Evolutionary conservation across 2,113 vertebrate genomes (phyloP), one percentile per base, ranked within the genome.

Genomic region (Himantopus leucocephalus): DNA sequence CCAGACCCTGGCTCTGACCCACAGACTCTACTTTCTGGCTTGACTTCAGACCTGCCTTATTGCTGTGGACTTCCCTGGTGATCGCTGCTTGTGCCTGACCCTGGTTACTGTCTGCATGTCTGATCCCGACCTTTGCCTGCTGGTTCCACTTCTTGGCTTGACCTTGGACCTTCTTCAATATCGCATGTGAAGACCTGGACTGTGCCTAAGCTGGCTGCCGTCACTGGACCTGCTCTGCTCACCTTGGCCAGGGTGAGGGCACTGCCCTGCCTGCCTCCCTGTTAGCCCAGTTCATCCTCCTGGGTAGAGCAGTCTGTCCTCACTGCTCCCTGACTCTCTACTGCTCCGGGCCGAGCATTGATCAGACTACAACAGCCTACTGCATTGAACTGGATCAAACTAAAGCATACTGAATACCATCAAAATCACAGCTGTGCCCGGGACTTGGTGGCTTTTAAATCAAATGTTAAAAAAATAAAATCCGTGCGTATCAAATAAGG

Each of bases 241-340:
- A 5, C 41, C 55, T 37, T 21, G 48, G 35, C 35, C 55, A 39
- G 55, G 3, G 14, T 10, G 55, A n/a, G 35, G 27, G 17, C 23
- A 7, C 35, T 50, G 60, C 68, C 26, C 22, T 60, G 47, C 41
- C 30, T 62, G 37, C 19, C 14, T 21, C 26, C 47, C 37, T 22
- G 9, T 21, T 30, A 58, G 43, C 41, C 22, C 34, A 72, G 26
- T n/a, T 34, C 37, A 14, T 21, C 29, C 14, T 39, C 13, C 41
- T 20, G 5, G 47, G 27, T 2, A 11, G 43, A 45, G 21, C 43
- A 52, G 37, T 32, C 41, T 30, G 53, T 48, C 27, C 23, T 37
- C 1, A 0, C 32, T 35, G 53, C 56, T 88, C n/a, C 35, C 32
- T 24, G 18, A 2, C 18, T 5, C 29, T 7, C 10, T n/a, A 4